Evolutionary conservation across 2,113 vertebrate species (phyloP), one percentile per base, ranked within the genome.

Genomic region (Odontesthes bonariensis): DNA sequence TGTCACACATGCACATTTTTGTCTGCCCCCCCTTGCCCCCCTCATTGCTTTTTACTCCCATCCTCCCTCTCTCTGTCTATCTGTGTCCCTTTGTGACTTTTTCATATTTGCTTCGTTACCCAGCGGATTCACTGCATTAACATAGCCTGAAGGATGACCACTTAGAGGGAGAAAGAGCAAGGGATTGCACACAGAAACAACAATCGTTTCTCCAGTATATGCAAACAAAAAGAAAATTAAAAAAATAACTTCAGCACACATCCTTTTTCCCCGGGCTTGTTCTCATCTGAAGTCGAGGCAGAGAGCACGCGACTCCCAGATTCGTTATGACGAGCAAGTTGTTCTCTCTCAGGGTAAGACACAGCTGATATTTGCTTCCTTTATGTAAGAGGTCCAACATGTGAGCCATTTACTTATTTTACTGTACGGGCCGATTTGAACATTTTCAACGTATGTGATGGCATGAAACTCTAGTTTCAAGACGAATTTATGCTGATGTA

Each of bases 91-190:
- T 71, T 79, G 38, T 81, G 84, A 69, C 77, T 65, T 82, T 57
- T 81, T 59, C 68, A 69, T 66, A 84, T 79, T 86, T 75, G 82
- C 77, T 58, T 76, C 49, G 64, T 70, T 82, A 69, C 49, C 70
- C 79, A 62, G 60, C 61, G 17, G 72, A 88, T 65, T 74, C 75
- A 66, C 67, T 69, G n/a, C 76, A 86, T 77, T 62, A 85, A 46
- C 47, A 66, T 33, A 83, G 75, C 85, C 82, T 35, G 66, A 22
- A 81, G 86, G 57, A 85, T 27, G 38, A 57, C 64, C 47, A 68
- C 47, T 68, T 60, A 57, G 54, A 22, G 42, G 1, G 40, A 58
- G 65, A 32, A 53, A 52, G 58, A 53, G 19, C 3, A 32, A 19
- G 14, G 49, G 35, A 42, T 8, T 44, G n/a, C 40, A 46, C 72